Conservation (phyloP, 2,113 vertebrate genomes). For the Trematomus loennbergii region DNA sequence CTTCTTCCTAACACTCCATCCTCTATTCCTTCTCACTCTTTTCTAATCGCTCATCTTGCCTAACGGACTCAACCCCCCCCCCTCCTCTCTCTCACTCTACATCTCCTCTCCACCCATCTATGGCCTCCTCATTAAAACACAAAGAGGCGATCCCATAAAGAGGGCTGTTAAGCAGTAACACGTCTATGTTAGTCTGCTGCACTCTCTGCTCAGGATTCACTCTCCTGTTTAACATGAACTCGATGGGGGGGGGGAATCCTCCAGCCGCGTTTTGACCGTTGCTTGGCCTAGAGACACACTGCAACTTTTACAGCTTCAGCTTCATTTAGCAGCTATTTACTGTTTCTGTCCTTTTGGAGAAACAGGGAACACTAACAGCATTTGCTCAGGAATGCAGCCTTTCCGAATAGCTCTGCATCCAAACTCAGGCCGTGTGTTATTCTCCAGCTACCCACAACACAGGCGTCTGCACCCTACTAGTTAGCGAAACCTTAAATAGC, state of each 20-base stretch:
- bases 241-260: constrained; percentile 15
- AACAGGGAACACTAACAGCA: constrained; percentile 24
- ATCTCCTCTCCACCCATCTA: constrained; percentile 37
- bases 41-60: constrained; percentile 52
- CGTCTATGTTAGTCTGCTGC: constrained; percentile 63
- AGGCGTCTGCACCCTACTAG: constrained; percentile 36
- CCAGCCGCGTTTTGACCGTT: constrained; percentile 55
- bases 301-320: constrained; percentile 33
- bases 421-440: constrained; percentile 18
- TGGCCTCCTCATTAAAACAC: constrained; percentile 72
- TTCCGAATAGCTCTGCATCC: constrained; percentile 4
- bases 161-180: constrained; percentile 64
- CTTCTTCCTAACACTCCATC: constrained; percentile 38
- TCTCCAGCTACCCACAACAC: constrained; percentile 49
- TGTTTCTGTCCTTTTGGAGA: constrained; percentile 24
- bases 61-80: constrained; percentile 18
- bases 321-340: constrained; percentile 55
- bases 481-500: constrained; percentile 55
- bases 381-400: constrained; percentile 27
- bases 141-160: constrained; percentile 65
- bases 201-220: constrained; percentile 36
- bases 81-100: not conserved
- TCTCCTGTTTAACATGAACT: constrained; percentile 48
- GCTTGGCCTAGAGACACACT: constrained; percentile 12
- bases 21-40: constrained; percentile 40